phyloP scores from a whole-genome alignment of 2,797 vertebrate genomes.

The Macrochelys suwanniensis region DNA sequence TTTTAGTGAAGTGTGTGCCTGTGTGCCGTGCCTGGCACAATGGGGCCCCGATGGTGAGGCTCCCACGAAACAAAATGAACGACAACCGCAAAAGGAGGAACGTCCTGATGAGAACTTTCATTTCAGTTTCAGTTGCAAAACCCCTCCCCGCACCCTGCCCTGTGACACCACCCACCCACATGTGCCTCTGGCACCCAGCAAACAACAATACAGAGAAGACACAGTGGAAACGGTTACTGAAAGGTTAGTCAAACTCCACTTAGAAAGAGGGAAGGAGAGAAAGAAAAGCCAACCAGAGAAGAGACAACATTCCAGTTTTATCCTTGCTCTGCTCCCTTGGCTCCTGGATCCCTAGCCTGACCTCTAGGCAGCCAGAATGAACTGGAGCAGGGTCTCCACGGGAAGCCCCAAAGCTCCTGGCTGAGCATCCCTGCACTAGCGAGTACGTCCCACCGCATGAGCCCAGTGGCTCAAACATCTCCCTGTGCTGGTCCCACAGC shows the following conservation, averaged over 20 bases:
- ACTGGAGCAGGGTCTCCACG: too few species aligned
- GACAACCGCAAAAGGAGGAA: not conserved
- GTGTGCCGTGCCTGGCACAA: not conserved
- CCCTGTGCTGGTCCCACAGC: accelerated
- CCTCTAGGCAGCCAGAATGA: not conserved
- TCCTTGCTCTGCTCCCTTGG: constrained; percentile 53
- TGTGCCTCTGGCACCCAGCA: not conserved
- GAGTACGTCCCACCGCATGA: not conserved
- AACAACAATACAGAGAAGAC: not conserved
- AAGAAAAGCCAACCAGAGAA: constrained; percentile 72
- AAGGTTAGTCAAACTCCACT: constrained; percentile 73
- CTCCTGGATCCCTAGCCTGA: constrained; percentile 31
- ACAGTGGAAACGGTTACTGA: constrained; percentile 41
- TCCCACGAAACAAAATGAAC: not conserved
- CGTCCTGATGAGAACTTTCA: not conserved
- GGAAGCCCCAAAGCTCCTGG: not conserved
- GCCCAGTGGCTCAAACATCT: not conserved
- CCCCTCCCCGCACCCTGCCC: not conserved
- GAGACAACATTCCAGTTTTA: constrained; percentile 60
- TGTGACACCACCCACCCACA: not conserved
- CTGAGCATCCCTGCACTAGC: not conserved
- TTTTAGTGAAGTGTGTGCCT: not conserved
- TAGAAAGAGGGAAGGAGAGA: constrained; percentile 64
- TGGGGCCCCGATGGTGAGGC: not conserved
- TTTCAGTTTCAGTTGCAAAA: not conserved